A percentile compares a stretch with the other conserved stretches of the same genome.
Evolutionary conservation across 2,797 vertebrate species (phyloP).

Genomic region (Selene dorsalis): DNA sequence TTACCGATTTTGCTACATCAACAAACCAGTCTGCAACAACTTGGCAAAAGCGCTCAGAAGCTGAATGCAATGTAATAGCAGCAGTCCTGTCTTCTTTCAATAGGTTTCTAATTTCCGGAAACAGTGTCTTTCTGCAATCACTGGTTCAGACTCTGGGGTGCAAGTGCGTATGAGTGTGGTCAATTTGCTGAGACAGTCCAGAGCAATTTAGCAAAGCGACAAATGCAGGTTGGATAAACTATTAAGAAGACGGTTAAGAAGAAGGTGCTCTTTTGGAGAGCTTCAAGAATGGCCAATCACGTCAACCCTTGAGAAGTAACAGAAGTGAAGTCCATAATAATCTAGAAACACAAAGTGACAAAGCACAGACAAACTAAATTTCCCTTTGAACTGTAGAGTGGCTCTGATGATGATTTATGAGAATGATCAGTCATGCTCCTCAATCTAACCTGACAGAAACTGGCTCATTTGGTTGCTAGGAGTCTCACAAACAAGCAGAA

Average conservation of each 20-base stretch:
- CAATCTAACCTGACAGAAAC: background rate
- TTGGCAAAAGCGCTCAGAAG: background rate
- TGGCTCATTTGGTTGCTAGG: background rate
- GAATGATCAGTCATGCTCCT: background rate
- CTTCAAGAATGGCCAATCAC: slow-evolving; percentile 19
- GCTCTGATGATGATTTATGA: background rate
- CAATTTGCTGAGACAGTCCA: slow-evolving; percentile 23
- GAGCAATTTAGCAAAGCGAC: slow-evolving; percentile 11
- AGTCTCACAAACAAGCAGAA: background rate
- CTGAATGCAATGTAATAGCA: background rate
- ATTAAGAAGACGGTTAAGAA: too few relatives aligned
- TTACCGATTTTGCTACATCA: background rate
- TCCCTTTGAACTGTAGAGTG: background rate
- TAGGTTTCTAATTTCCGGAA: slow-evolving; percentile 16
- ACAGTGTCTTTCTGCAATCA: slow-evolving; percentile 24
- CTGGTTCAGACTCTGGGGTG: slow-evolving; percentile 8
- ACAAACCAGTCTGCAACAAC: background rate
- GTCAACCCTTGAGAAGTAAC: background rate
- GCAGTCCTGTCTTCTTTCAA: slow-evolving; percentile 25
- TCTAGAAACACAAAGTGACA: background rate
- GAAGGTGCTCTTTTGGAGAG: slow-evolving; percentile 4
- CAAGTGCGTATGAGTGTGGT: slow-evolving; percentile 13
- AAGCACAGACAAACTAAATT: slow-evolving; percentile 1
- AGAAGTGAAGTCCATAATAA: slow-evolving; percentile 1
- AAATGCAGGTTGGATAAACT: slow-evolving; percentile 2